A percentile compares a stretch with the other conserved stretches of the same genome.
These are phyloP conservation scores for Parotocinclus haroldoi DNA, from an alignment of 2,797 vertebrate genomes.

Conservation along the genomic window DNA sequence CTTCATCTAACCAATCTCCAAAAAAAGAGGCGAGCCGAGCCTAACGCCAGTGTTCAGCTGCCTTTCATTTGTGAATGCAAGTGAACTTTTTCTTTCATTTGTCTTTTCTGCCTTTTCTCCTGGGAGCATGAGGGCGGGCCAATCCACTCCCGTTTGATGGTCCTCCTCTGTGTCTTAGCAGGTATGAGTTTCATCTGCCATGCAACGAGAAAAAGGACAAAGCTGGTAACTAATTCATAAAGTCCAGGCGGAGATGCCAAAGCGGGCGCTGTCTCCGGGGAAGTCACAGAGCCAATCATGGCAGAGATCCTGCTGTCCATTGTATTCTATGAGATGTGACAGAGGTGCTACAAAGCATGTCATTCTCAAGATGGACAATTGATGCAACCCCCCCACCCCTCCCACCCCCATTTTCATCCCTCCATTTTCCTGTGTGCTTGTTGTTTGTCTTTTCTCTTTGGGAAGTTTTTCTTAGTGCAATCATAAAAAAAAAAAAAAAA, in stretches of 20 bases:
- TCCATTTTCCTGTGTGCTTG: conserved; percentile 51
- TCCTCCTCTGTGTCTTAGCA: conserved; percentile 51
- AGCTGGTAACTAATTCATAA: conserved; percentile 83
- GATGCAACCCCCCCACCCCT: conserved; percentile 29
- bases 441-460: conserved; percentile 66
- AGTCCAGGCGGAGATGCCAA: conserved; percentile 64
- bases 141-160: conserved; percentile 39
- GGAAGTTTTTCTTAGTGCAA: conserved; percentile 65
- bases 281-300: conserved; percentile 74
- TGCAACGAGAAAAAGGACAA: conserved; percentile 61
- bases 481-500: conserved; percentile 59
- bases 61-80: conserved; percentile 71
- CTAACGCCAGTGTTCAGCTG: conserved; percentile 67
- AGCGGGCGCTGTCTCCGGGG: conserved; percentile 67
- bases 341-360: conserved; percentile 76
- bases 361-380: conserved; percentile 64
- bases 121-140: conserved; percentile 18
- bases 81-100: conserved; percentile 59
- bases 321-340: conserved; percentile 76
- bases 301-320: conserved; percentile 70
- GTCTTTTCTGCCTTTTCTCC: neutral
- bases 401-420: neutral
- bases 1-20: conserved; percentile 68
- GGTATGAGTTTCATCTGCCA: conserved; percentile 60
- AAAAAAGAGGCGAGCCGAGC: conserved; percentile 49